Evolutionary conservation across 2,888 invertebrate species (phyloP).

Genomic region (Dysmachus trigonus): DNA sequence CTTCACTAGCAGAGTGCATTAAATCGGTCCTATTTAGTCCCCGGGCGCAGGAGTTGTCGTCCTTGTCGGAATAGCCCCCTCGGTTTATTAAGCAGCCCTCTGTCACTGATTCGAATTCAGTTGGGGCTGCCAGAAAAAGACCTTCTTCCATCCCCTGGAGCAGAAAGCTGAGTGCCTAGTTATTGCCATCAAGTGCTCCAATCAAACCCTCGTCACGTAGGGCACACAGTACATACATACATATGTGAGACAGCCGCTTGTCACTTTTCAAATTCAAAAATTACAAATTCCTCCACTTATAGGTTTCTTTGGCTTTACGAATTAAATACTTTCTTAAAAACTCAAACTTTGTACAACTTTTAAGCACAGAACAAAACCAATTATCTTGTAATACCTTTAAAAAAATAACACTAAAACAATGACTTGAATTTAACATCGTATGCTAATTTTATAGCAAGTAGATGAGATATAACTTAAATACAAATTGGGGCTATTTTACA

Average conservation of each 20-base stretch:
- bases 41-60: neutral
- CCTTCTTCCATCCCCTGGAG: neutral
- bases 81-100: neutral
- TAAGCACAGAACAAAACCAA: too few species aligned
- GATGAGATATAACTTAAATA: too few species aligned
- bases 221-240: neutral
- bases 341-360: too few species aligned
- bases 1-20: conserved; percentile 36
- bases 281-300: neutral
- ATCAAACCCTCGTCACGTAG: neutral
- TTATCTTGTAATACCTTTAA: too few species aligned
- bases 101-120: conserved; percentile 2
- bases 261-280: neutral
- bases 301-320: too few species aligned
- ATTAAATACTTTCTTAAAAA: too few species aligned
- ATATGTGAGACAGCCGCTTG: neutral
- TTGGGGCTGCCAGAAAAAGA: neutral
- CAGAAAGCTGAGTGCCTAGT: neutral
- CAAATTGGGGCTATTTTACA: too few species aligned
- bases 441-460: too few species aligned
- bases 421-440: too few species aligned
- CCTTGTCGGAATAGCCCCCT: neutral
- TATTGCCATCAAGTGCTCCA: neutral
- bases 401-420: too few species aligned
- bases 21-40: conserved; percentile 5